Evolutionary conservation across 2,888 invertebrate genomes (phyloP).

Genomic region (Polymixis lichenea): DNA sequence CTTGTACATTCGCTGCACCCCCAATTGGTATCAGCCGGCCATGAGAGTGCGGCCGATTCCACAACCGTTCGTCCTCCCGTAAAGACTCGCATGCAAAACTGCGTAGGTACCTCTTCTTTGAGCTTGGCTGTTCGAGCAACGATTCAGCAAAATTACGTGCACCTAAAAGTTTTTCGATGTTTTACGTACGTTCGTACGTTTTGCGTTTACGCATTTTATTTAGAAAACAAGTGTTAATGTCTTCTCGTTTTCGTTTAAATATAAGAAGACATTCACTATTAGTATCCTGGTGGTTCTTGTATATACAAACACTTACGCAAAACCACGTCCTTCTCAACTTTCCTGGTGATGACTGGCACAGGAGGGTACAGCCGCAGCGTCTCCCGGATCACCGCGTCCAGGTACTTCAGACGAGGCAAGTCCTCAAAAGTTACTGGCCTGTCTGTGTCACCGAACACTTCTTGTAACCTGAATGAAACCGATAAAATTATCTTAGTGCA

Average conservation of each 20-base stretch:
- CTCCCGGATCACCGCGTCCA: constrained; percentile 74
- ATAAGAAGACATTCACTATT: background rate
- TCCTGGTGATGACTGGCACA: constrained; percentile 68
- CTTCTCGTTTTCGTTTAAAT: background rate
- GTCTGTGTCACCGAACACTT: constrained; percentile 69
- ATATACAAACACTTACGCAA: constrained; percentile 1
- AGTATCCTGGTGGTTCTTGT: background rate
- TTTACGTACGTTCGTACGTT: too few species aligned
- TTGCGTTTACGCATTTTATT: background rate
- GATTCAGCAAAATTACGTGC: background rate
- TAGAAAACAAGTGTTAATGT: background rate
- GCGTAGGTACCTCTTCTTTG: too few species aligned
- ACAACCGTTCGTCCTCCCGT: too few species aligned
- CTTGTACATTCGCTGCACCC: too few species aligned
- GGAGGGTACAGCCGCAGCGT: constrained; percentile 73
- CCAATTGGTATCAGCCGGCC: too few species aligned
- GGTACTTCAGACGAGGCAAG: constrained; percentile 67
- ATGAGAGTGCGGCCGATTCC: too few species aligned
- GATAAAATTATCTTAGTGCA: too few species aligned
- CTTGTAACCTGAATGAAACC: constrained; percentile 13
- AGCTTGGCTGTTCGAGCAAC: too few species aligned
- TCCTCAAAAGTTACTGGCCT: constrained; percentile 62
- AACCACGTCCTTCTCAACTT: constrained; percentile 61
- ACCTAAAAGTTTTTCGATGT: background rate
- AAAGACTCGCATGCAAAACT: too few species aligned